phyloP scores from a whole-genome alignment of 2,888 invertebrate species.

The Selenia dentaria region DNA sequence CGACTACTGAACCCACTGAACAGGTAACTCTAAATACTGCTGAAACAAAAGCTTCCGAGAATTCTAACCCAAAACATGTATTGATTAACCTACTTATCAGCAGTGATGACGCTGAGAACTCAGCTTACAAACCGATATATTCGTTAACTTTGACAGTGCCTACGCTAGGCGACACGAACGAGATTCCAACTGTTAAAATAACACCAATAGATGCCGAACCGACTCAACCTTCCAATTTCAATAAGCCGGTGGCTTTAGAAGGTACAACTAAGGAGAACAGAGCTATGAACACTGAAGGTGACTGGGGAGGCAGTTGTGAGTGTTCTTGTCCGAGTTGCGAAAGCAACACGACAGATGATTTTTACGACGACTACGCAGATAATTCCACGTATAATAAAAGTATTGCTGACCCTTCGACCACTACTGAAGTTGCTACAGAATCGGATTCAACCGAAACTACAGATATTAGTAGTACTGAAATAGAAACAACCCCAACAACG shows the following conservation, averaged over 20 bases:
- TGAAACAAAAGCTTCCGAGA: conserved; percentile 61
- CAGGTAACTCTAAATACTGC: conserved; percentile 52
- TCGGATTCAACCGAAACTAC: conserved; percentile 21
- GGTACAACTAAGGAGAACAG: conserved; percentile 48
- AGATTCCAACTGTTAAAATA: conserved; percentile 83
- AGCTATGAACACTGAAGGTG: conserved; percentile 46
- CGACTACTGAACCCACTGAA: conserved; percentile 33
- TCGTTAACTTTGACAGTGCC: conserved; percentile 93
- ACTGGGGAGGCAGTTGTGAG: conserved; percentile 88
- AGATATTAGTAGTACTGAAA: conserved; percentile 31
- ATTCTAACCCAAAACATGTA: conserved; percentile 85
- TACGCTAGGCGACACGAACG: conserved; percentile 80
- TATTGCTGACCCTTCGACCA: conserved; percentile 28
- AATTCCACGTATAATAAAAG: conserved; percentile 41
- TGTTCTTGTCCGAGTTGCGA: conserved; percentile 90
- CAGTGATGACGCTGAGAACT: conserved; percentile 83
- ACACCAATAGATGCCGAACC: conserved; percentile 74
- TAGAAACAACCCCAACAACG: conserved; percentile 24
- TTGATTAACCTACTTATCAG: conserved; percentile 89
- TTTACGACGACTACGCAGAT: conserved; percentile 66
- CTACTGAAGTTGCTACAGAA: conserved; percentile 22
- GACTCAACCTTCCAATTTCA: conserved; percentile 69
- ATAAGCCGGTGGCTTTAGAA: conserved; percentile 71
- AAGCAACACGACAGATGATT: conserved; percentile 59
- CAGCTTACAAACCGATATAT: conserved; percentile 87